These are phyloP conservation scores for Pectinophora gossypiella DNA, from an alignment of 1,140 invertebrate species.

Conservation along the genomic window DNA sequence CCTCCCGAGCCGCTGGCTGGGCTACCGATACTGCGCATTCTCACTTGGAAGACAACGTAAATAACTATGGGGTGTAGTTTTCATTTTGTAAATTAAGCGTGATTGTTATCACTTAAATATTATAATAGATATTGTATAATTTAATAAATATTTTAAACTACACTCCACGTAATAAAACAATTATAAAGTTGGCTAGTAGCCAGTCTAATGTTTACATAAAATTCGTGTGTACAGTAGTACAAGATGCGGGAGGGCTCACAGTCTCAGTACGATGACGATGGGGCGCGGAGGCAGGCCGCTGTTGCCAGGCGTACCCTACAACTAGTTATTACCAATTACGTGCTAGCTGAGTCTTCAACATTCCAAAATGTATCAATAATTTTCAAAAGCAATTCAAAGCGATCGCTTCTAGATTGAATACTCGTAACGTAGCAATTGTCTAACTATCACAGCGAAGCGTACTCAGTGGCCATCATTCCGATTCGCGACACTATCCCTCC, in stretches of 20 bases:
- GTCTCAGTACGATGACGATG: not conserved
- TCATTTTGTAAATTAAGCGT: too few species aligned
- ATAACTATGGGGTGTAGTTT: slow-evolving; percentile 13
- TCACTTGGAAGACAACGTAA: slow-evolving; percentile 63
- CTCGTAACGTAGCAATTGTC: not conserved
- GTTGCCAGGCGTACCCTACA: not conserved
- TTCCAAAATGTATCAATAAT: not conserved
- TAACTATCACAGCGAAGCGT: slow-evolving; percentile 2
- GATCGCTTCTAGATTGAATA: too few species aligned
- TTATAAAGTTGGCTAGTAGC: not conserved
- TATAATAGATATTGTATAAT: too few species aligned
- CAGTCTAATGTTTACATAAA: not conserved
- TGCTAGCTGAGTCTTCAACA: not conserved
- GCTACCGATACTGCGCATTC: slow-evolving; percentile 45
- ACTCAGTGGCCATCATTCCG: too few species aligned
- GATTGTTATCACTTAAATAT: too few species aligned
- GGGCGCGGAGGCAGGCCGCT: too few species aligned
- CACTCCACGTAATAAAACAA: not conserved
- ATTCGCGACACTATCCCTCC: too few species aligned
- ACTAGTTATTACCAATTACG: not conserved
- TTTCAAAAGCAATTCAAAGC: too few species aligned
- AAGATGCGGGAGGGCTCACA: not conserved
- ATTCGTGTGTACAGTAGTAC: not conserved
- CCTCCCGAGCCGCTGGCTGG: slow-evolving; percentile 43
- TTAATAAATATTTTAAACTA: slow-evolving; percentile 16